Percentiles rank a stretch among this genome's conserved stretches.
phyloP scores from a whole-genome alignment of 37 sponge, comb jelly and placozoan genomes.

The Halichondria panicea region DNA sequence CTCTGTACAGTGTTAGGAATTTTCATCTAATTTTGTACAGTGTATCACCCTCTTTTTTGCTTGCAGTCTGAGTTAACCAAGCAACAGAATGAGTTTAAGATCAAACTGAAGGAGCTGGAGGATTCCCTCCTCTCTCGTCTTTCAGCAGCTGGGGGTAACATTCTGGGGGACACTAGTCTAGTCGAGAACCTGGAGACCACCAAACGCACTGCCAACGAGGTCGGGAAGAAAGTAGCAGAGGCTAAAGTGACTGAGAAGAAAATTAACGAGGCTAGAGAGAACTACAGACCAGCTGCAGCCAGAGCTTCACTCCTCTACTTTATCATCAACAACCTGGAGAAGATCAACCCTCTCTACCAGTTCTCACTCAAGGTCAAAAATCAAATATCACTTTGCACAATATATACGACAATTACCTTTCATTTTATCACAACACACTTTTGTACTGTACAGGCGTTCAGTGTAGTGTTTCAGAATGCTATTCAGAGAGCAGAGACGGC shows the following conservation, averaged over 20 bases:
- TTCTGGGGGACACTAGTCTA: constrained; percentile 93
- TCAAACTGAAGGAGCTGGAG: constrained; percentile 95
- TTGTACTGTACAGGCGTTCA: constrained; percentile 78
- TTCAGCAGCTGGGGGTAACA: constrained; percentile 96
- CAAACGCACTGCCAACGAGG: constrained; percentile 93
- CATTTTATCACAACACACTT: neutral
- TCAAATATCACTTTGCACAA: neutral
- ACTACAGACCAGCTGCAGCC: constrained; percentile 95
- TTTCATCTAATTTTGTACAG: neutral
- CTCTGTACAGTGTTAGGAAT: too few relatives aligned
- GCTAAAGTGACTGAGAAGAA: constrained; percentile 94
- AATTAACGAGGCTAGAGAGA: constrained; percentile 95
- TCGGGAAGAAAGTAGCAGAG: constrained; percentile 80
- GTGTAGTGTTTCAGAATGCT: constrained; percentile 97
- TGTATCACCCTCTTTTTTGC: neutral
- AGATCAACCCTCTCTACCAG: constrained; percentile 99
- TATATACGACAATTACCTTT: neutral
- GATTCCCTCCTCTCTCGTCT: constrained; percentile 91
- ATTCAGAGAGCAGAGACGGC: constrained; percentile 82
- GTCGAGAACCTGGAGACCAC: constrained; percentile 99
- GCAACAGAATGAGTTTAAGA: constrained; percentile 98
- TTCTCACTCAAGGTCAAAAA: constrained; percentile 88
- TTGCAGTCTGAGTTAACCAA: constrained; percentile 78
- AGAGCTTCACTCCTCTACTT: constrained; percentile 96
- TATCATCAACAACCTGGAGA: constrained; percentile 97